Percentiles rank a stretch among this genome's conserved stretches.
phyloP scores from a whole-genome alignment of 2,888 invertebrate genomes.

The Chelonus formosanus region DNA sequence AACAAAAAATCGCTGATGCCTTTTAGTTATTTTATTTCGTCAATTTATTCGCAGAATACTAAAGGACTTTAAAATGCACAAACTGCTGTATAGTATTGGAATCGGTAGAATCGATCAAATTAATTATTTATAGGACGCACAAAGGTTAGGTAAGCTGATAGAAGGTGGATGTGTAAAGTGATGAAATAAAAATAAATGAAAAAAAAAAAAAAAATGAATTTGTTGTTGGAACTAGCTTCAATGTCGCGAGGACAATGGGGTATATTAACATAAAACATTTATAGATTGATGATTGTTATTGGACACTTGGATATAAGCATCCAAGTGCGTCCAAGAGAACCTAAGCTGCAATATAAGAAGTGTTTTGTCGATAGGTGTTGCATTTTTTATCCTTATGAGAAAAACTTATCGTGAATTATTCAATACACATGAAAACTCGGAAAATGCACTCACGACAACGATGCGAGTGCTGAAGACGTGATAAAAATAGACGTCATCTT shows the following conservation, averaged over 20 bases:
- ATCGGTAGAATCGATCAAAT: conserved; percentile 5
- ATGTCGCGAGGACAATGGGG: conserved; percentile 2
- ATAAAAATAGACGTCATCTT: conserved; percentile 7
- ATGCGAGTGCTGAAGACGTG: not conserved
- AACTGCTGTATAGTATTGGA: not conserved
- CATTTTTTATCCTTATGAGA: too few relatives aligned
- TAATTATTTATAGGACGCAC: conserved; percentile 4
- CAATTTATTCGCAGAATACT: conserved; percentile 1
- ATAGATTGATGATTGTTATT: not conserved
- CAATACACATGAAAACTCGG: too few relatives aligned
- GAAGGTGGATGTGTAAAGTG: conserved; percentile 29
- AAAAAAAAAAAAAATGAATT: conserved; percentile 3
- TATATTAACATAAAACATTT: conserved; percentile 7
- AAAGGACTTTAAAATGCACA: not conserved
- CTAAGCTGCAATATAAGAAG: too few relatives aligned
- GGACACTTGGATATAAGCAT: conserved; percentile 1
- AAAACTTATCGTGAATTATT: too few relatives aligned
- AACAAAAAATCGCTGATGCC: not conserved
- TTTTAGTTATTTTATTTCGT: conserved; percentile 1
- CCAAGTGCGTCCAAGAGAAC: too few relatives aligned
- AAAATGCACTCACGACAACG: too few relatives aligned
- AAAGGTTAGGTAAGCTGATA: conserved; percentile 1
- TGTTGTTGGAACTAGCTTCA: not conserved
- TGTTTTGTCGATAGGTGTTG: too few relatives aligned
- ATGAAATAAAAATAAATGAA: conserved; percentile 10